Percentiles rank a stretch among this genome's conserved stretches.
Evolutionary conservation across 1,140 invertebrate genomes (phyloP).

Genomic region (Tetraneura akinire): DNA sequence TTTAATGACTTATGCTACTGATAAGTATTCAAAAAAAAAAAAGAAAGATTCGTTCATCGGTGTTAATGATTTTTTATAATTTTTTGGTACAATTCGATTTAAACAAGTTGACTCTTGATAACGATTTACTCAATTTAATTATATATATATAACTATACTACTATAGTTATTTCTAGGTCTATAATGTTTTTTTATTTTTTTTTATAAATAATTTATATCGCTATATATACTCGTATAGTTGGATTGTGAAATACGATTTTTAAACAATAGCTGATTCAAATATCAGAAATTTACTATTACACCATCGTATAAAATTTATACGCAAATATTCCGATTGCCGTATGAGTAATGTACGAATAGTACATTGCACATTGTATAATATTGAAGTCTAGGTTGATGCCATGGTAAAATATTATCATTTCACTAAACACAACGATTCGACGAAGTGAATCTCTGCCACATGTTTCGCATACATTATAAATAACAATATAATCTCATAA

Average conservation of each 20-base stretch:
- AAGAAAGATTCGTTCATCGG: no score
- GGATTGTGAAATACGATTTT: not conserved
- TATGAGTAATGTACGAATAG: constrained; percentile 13
- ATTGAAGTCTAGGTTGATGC: not conserved
- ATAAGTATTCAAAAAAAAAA: no score
- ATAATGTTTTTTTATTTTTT: no score
- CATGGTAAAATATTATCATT: not conserved
- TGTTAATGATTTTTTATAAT: no score
- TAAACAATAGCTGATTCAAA: constrained; percentile 28
- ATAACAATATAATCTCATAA: not conserved
- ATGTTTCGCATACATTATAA: not conserved
- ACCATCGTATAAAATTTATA: not conserved
- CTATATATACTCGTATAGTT: not conserved
- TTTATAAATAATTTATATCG: not conserved
- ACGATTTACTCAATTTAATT: no score
- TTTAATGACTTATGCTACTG: no score
- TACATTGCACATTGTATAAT: not conserved
- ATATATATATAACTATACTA: no score
- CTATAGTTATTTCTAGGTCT: no score
- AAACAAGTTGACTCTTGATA: no score
- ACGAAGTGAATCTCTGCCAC: not conserved
- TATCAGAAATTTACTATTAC: not conserved
- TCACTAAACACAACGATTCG: not conserved
- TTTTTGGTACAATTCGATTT: no score
- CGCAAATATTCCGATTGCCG: not conserved